Evolutionary conservation across 2,797 vertebrate genomes (phyloP), one percentile per base, ranked within the genome.

Genomic region (Myiotriccus ornatus): DNA sequence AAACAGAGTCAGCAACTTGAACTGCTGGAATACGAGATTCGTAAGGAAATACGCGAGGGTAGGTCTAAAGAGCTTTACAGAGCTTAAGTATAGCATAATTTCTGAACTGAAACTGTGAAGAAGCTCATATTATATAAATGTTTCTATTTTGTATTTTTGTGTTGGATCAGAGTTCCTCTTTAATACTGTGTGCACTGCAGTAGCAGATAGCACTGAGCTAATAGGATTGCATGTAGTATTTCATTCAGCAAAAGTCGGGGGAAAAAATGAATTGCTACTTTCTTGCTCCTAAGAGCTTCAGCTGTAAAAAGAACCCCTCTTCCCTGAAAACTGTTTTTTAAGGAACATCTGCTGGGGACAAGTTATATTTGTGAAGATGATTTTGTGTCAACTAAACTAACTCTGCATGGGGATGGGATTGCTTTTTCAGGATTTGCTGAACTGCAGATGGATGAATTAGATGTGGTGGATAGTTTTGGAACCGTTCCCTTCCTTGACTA

Each of bases 401-500:
- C 62, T 62, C 52, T 71, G 73, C 23, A 17, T 59, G 85, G 80
- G 83, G 64, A 9, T 10, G 86, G 69, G 65, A 34, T 1, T 88
- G 57, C 93, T 95, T 85, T 97, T 95, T 32, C 97, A 99, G 99
- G 99, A 90, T 99, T 99, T 97, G 98, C 99, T 84, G 99, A 99
- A 89, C 97, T 99, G 94, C 99, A 99, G 98, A 99, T 98, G 69
- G 99, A 99, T 94, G 98, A 98, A 71, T 97, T 98, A 32, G 98
- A 99, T 56, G 98, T 99, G 95, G 97, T 99, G 93, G 99, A 99
- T 96, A 99, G 98, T 87, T 98, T 98, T 67, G 98, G 98, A 90
- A 98, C 99, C 0, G 99, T 99, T 97, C 99, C 99, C 27, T 99
- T 99, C 97, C 98, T 99, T 93, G 99, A 99, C 98, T 99, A 99